Conservation (phyloP, 1,140 invertebrate genomes). For the Campodea augens region DNA sequence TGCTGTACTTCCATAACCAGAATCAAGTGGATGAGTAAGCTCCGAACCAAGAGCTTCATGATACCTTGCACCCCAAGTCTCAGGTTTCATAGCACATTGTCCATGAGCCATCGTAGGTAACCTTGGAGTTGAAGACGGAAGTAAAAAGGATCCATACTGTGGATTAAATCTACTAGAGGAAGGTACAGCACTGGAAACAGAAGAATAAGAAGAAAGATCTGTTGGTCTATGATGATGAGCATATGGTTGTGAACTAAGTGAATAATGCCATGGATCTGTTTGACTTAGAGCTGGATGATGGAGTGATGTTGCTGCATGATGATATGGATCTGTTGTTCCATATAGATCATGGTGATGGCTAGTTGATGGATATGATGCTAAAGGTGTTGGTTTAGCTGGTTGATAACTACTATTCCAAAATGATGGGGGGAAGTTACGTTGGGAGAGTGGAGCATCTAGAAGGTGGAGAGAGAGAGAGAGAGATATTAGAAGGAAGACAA, state of each 20-base stretch:
- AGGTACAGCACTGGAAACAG: neutral
- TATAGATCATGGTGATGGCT: neutral
- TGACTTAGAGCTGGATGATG: neutral
- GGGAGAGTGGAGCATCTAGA: neutral
- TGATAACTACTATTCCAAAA: neutral
- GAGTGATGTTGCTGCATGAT: neutral
- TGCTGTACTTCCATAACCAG: neutral
- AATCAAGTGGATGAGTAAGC: neutral
- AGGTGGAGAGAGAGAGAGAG: no score
- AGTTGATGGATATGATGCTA: neutral
- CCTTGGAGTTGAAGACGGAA: neutral
- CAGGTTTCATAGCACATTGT: neutral
- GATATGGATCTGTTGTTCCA: neutral
- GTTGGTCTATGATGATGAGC: no score
- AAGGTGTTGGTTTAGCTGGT: neutral
- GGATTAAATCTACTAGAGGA: neutral
- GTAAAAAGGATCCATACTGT: neutral
- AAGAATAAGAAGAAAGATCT: neutral
- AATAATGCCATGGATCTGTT: neutral
- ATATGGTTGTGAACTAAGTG: neutral
- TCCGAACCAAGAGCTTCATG: neutral
- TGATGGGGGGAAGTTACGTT: neutral
- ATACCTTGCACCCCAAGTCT: neutral
- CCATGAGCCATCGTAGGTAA: neutral
- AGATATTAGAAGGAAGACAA: no score